phyloP scores from a whole-genome alignment of 2,113 vertebrate genomes.

The Myotis yumanensis region DNA sequence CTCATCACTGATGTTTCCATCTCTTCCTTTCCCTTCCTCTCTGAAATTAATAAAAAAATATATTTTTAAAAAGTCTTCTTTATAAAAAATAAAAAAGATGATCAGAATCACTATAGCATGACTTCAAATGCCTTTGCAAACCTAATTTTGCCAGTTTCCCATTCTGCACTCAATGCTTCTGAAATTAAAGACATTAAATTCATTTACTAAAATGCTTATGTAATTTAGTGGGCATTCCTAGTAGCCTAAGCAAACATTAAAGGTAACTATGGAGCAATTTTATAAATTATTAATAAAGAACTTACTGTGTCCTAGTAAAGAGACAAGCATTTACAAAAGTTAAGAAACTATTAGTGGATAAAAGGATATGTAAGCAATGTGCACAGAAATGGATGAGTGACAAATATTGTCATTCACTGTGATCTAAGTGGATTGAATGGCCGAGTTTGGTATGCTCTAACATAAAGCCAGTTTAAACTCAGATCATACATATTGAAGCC shows the following conservation, averaged over 20 bases:
- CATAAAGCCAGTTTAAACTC: background rate
- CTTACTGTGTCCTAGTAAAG: background rate
- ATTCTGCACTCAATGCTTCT: conserved; percentile 28
- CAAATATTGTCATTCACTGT: background rate
- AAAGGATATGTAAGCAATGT: background rate
- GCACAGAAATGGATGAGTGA: background rate
- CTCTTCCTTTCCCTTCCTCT: no score
- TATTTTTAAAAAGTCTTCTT: no score
- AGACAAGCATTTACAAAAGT: background rate
- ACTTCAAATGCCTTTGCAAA: background rate
- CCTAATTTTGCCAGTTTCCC: background rate
- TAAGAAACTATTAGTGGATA: background rate
- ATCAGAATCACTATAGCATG: background rate
- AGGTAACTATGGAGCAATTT: background rate
- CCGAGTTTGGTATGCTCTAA: background rate
- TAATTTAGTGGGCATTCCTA: conserved; percentile 24
- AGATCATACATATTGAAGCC: background rate
- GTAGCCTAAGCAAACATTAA: conserved; percentile 9
- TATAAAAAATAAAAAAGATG: background rate
- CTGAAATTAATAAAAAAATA: no score
- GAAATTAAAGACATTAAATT: conserved; percentile 36
- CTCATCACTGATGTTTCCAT: no score
- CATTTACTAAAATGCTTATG: conserved; percentile 14
- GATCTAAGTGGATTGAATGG: background rate
- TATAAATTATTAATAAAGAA: conserved; percentile 5